A percentile compares a stretch with the other conserved stretches of the same genome.
These are phyloP conservation scores for Erethizon dorsatum DNA, from an alignment of 2,797 vertebrate genomes.

Conservation along the genomic window DNA sequence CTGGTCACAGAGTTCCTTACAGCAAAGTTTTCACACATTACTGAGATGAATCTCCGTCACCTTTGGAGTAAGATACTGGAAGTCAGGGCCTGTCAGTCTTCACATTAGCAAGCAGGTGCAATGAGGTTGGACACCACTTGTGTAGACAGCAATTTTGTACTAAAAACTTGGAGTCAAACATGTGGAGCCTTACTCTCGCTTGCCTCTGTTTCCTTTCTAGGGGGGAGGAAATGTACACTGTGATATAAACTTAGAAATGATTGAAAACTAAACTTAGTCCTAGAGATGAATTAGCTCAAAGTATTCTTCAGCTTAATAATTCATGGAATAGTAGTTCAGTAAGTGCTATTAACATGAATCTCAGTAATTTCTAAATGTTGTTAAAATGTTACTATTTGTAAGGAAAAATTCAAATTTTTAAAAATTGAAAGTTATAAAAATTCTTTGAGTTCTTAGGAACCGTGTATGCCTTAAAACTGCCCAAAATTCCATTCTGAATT, in stretches of 20 bases:
- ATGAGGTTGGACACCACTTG: not conserved
- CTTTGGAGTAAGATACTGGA: constrained; percentile 2
- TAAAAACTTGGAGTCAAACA: constrained; percentile 18
- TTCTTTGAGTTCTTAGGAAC: not conserved
- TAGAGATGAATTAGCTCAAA: not conserved
- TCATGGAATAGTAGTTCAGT: not conserved
- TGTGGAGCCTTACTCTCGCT: not conserved
- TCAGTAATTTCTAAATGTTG: not conserved
- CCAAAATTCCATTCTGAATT: not conserved
- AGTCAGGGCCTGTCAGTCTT: not conserved
- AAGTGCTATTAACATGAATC: not conserved
- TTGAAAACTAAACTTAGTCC: not conserved
- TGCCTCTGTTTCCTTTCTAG: not conserved
- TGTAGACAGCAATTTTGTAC: not conserved
- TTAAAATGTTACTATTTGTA: not conserved
- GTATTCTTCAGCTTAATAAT: not conserved
- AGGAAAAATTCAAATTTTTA: not conserved
- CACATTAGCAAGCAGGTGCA: not conserved
- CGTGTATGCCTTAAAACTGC: not conserved
- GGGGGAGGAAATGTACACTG: not conserved
- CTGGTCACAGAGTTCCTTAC: not conserved
- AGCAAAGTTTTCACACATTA: constrained; percentile 46
- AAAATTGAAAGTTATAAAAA: not conserved
- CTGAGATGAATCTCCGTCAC: not conserved
- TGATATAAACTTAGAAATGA: not conserved